These are phyloP conservation scores for Diplazon laetatorius DNA, from an alignment of 2,888 invertebrate genomes.

Conservation along the genomic window DNA sequence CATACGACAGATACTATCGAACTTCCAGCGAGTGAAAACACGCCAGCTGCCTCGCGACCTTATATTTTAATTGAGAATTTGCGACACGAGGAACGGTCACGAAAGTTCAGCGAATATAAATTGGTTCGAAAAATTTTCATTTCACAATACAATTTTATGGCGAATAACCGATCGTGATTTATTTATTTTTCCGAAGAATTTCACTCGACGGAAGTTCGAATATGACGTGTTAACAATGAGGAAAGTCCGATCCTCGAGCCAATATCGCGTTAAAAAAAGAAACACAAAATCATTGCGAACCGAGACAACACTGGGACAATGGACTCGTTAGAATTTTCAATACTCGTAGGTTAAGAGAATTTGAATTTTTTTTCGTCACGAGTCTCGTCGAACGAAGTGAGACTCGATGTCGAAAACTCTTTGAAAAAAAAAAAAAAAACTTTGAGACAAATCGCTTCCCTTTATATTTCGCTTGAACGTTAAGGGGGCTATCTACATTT, in stretches of 20 bases:
- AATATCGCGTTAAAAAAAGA: background rate
- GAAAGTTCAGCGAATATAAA: no score
- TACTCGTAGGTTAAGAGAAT: background rate
- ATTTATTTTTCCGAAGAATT: background rate
- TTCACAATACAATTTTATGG: no score
- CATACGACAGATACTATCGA: constrained; percentile 14
- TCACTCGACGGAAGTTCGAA: constrained; percentile 3
- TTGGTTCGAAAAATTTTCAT: no score
- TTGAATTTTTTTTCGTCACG: background rate
- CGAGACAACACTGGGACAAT: background rate
- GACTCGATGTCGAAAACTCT: constrained; percentile 42
- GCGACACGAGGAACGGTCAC: no score
- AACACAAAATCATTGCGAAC: no score
- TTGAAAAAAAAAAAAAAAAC: no score
- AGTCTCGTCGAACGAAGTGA: background rate
- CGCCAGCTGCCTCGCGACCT: no score
- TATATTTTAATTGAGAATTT: no score
- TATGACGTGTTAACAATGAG: background rate
- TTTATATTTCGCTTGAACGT: constrained; percentile 48
- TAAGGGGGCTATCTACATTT: constrained; percentile 52
- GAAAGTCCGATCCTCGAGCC: constrained; percentile 13
- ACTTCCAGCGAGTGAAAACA: background rate
- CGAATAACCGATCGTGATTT: background rate
- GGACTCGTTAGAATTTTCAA: background rate
- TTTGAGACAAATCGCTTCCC: constrained; percentile 53